Evolutionary conservation across 2,113 vertebrate species (phyloP), one percentile per base, ranked within the genome.

Genomic region (Coreoperca whiteheadi): DNA sequence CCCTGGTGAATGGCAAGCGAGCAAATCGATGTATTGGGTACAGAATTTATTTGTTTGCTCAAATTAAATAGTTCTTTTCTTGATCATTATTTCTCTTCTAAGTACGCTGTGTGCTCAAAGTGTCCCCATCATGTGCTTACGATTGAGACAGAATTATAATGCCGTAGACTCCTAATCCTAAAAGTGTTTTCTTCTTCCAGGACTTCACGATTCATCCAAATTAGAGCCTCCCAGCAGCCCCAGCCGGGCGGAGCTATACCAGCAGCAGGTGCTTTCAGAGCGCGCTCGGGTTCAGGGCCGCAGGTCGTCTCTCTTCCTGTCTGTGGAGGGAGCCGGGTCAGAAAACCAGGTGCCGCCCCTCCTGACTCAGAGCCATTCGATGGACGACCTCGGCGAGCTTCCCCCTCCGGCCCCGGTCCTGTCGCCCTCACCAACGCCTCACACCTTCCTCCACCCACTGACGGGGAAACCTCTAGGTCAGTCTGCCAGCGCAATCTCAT

Each of bases 391-490:
- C 1, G 96, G 98, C 18, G 97, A 99, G 75, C 96, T 99, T 81
- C 98, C 98, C 4, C 98, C 98, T 0, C 97, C 98, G 0, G 97
- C 97, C 32, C 98, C 98, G 0, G 96, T 97, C 64, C 95, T 99
- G 16, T 95, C 94, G 3, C 95, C 94, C 59, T 97, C 97, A 23
- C 95, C 96, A 1, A 94, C 97, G 51, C 94, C 97, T 71, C 96
- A 97, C 72, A 99, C 98, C 4, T 99, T 99, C 96, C 98, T 99
- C 87, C 98, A 99, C 91, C 98, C 98, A 0, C 96, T 99, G 37
- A 99, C 98, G 0, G 98, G 98, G 73, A 98, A 98, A 83, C 98
- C 98, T 87, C 85, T 99, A 84, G 94, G 94, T 94, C 34, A 60
- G 88, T 85, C 51, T 73, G 14, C 32, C 30, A 46, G 7, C 23